phyloP scores from a whole-genome alignment of 37 sponge, comb jelly and placozoan genomes.

The Ianthella basta region DNA sequence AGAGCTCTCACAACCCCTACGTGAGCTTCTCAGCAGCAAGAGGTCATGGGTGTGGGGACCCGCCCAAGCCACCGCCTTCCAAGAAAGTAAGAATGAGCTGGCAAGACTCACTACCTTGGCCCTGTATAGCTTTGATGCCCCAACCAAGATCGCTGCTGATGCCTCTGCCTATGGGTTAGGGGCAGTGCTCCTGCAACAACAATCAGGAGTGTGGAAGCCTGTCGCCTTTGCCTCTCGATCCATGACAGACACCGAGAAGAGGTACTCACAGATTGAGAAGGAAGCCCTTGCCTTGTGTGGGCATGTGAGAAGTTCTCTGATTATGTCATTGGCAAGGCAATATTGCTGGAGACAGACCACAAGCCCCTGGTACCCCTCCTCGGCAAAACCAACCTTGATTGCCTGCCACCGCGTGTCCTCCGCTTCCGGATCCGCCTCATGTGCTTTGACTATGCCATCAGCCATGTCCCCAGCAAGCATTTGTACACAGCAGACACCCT shows the following conservation, averaged over 20 bases:
- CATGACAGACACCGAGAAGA: not conserved
- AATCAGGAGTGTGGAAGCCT: not conserved
- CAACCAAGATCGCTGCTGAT: slow-evolving; percentile 4
- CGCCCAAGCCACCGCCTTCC: not conserved
- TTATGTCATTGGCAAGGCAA: not conserved
- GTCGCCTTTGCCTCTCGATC: not conserved
- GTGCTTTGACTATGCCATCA: too few relatives aligned
- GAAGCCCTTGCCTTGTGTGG: slow-evolving; percentile 5
- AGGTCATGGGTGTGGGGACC: slow-evolving; percentile 20
- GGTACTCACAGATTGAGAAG: slow-evolving; percentile 11
- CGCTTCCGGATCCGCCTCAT: too few relatives aligned
- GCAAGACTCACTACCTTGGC: not conserved
- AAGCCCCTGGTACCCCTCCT: not conserved
- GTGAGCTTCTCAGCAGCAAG: slow-evolving; percentile 8
- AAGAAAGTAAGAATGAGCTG: not conserved
- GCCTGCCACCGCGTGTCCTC: too few relatives aligned
- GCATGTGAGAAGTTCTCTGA: not conserved
- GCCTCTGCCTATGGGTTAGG: too few relatives aligned
- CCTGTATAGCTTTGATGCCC: not conserved
- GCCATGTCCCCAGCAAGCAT: too few relatives aligned
- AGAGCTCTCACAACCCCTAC: not conserved
- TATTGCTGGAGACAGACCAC: not conserved
- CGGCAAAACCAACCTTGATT: too few relatives aligned
- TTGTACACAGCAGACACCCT: too few relatives aligned
- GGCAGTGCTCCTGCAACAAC: too few relatives aligned